Evolutionary conservation across 64 coral and sea anemone species (phyloP).

Genomic region (Acropora yongei): DNA sequence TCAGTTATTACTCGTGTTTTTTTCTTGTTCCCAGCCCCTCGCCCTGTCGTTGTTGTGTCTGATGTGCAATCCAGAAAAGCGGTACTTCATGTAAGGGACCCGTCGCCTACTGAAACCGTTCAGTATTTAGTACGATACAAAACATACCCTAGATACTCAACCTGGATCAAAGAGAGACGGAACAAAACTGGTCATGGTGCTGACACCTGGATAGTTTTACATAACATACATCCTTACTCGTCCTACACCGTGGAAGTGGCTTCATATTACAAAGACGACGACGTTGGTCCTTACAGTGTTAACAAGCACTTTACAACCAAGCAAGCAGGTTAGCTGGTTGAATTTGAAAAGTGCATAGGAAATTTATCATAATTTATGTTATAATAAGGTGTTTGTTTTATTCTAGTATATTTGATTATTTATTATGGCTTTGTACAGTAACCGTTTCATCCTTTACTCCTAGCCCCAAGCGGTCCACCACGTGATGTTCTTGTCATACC

Average conservation of each 20-base stretch:
- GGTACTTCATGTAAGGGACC: conserved; percentile 28
- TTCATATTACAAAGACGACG: conserved; percentile 42
- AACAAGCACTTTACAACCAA: conserved; percentile 37
- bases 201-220: not conserved
- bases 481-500: conserved; percentile 70
- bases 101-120: conserved; percentile 24
- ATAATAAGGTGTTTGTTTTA: no score
- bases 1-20: not conserved
- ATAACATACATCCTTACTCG: conserved; percentile 40
- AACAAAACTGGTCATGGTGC: not conserved
- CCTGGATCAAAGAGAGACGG: conserved; percentile 7
- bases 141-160: not conserved
- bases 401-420: not conserved
- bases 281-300: conserved; percentile 56
- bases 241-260: conserved; percentile 46
- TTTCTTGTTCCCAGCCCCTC: conserved; percentile 17
- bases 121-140: conserved; percentile 59
- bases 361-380: no score
- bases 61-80: conserved; percentile 8
- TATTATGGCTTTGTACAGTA: no score
- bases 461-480: conserved; percentile 63
- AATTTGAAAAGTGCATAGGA: not conserved
- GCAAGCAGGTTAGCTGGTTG: conserved; percentile 35
- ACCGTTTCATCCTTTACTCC: not conserved
- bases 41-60: conserved; percentile 39